These are phyloP conservation scores for Therioaphis trifolii DNA, from an alignment of 2,888 invertebrate species.

Conservation along the genomic window DNA sequence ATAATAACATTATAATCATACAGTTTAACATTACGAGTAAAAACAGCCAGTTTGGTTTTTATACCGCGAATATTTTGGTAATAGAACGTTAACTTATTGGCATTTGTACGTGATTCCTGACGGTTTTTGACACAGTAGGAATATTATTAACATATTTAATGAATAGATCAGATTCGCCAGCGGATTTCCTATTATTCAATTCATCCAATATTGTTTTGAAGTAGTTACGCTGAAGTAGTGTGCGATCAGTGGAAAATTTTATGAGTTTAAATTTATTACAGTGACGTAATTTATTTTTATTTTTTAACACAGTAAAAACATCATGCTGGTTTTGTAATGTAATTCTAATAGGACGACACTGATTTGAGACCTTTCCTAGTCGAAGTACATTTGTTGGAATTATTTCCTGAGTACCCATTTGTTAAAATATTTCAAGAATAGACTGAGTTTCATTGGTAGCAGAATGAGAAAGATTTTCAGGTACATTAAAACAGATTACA, in stretches of 20 bases:
- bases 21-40: background rate
- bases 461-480: background rate
- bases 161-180: no score
- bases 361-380: no score
- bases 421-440: background rate
- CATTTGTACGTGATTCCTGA: background rate
- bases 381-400: background rate
- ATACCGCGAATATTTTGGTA: no score
- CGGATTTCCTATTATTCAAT: no score
- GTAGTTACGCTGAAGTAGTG: no score
- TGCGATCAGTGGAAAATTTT: background rate
- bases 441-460: background rate
- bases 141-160: no score
- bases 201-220: no score
- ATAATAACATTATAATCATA: slow-evolving; percentile 11
- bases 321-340: background rate
- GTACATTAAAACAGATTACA: background rate
- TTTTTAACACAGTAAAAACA: background rate
- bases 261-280: background rate
- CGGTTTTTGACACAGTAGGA: slow-evolving; percentile 18
- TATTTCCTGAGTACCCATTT: background rate
- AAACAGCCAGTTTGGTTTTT: background rate
- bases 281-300: slow-evolving; percentile 2
- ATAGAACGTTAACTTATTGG: no score
- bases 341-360: no score